Evolutionary conservation across 2,113 vertebrate genomes (phyloP).

Genomic region (Phalacrocorax pelagicus): DNA sequence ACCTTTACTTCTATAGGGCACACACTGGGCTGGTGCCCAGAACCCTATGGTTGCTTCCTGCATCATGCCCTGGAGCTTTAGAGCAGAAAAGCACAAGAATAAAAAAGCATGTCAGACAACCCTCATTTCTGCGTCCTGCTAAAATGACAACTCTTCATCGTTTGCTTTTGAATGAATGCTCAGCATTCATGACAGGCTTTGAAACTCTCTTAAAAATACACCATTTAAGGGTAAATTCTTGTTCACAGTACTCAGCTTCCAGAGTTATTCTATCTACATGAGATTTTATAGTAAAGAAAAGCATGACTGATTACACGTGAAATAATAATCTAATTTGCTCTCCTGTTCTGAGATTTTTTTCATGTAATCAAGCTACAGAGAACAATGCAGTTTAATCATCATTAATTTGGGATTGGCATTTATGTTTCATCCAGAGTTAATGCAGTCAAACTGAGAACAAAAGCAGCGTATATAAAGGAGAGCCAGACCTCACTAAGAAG

Average conservation of each 20-base stretch:
- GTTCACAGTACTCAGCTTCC: not conserved
- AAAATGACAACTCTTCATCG: not conserved
- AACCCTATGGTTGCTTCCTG: not conserved
- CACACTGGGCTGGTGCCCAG: not conserved
- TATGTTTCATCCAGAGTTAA: constrained; percentile 6
- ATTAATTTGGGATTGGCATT: not conserved
- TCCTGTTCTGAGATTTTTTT: not conserved
- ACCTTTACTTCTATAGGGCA: not conserved
- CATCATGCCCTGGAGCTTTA: not conserved
- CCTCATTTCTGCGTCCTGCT: not conserved
- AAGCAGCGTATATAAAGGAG: not conserved
- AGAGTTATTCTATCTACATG: not conserved
- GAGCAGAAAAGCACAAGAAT: not conserved
- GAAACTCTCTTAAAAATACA: not conserved
- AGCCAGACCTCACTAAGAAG: not conserved
- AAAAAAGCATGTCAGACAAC: not conserved
- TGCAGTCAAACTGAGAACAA: constrained; percentile 14
- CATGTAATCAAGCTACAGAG: not conserved
- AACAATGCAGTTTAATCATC: not conserved
- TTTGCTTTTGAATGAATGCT: not conserved
- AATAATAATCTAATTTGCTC: not conserved
- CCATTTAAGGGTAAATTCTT: not conserved
- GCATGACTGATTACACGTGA: not conserved
- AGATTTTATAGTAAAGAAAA: not conserved
- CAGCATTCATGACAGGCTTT: not conserved